Conservation (phyloP, 1,140 invertebrate genomes). For the Macrotrachela quadricornifera region DNA sequence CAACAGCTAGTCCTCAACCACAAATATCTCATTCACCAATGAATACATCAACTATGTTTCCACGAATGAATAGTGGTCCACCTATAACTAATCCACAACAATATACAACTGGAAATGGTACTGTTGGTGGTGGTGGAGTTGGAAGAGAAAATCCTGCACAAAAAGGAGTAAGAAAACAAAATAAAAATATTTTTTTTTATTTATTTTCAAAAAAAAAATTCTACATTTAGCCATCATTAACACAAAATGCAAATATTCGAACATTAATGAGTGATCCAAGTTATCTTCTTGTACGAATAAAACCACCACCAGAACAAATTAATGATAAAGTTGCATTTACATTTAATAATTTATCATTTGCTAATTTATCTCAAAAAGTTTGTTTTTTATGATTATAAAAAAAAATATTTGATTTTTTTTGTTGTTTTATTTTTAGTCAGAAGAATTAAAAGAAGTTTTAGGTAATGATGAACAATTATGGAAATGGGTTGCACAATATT, state of each 20-base stretch:
- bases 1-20: too few species aligned
- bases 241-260: not conserved
- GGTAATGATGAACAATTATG: constrained; percentile 52
- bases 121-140: not conserved
- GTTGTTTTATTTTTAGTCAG: constrained; percentile 33
- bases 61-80: too few species aligned
- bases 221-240: not conserved
- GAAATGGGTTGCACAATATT: constrained; percentile 84
- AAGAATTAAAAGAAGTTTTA: constrained; percentile 58
- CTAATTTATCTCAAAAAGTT: constrained; percentile 77
- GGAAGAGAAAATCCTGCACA: not conserved
- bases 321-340: constrained; percentile 95
- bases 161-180: not conserved
- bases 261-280: constrained; percentile 29
- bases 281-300: too few species aligned
- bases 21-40: too few species aligned
- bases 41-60: too few species aligned
- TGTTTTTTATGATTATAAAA: too few species aligned
- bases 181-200: too few species aligned
- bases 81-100: too few species aligned
- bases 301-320: constrained; percentile 43
- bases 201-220: not conserved
- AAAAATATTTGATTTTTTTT: too few species aligned
- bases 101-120: too few species aligned
- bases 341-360: constrained; percentile 89